phyloP scores from a whole-genome alignment of 2,888 invertebrate species.

The Erpobdella octoculata region DNA sequence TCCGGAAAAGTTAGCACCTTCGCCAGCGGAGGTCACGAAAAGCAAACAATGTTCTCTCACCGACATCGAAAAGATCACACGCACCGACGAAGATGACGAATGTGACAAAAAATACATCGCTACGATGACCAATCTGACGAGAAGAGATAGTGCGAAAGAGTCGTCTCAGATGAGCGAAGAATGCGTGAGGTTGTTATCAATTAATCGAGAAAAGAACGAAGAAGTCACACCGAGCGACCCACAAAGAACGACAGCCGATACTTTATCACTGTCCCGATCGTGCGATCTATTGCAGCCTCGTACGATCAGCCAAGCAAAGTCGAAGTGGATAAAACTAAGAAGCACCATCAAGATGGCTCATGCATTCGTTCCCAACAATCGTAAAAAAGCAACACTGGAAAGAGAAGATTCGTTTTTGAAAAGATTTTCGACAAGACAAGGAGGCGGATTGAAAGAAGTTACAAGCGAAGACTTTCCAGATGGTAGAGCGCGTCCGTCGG shows the following conservation, averaged over 20 bases:
- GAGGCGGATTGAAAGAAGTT: conserved; percentile 69
- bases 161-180: no score
- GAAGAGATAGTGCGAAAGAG: no score
- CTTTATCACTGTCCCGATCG: neutral
- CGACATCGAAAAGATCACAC: no score
- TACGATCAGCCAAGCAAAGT: neutral
- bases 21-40: no score
- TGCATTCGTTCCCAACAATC: conserved; percentile 35
- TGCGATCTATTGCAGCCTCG: neutral
- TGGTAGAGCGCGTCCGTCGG: neutral
- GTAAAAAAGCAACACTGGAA: conserved; percentile 36
- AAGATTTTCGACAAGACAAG: conserved; percentile 81
- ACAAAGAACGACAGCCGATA: neutral
- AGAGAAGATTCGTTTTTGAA: conserved; percentile 64
- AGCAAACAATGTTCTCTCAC: no score
- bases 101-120: neutral
- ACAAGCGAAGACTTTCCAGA: conserved; percentile 40
- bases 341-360: conserved; percentile 60
- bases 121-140: neutral
- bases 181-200: neutral
- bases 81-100: neutral
- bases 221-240: no score
- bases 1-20: no score
- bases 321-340: conserved; percentile 79
- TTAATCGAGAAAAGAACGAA: neutral